These are phyloP conservation scores for Galago senegalensis DNA, from an alignment of 2,797 vertebrate genomes.

Conservation along the genomic window DNA sequence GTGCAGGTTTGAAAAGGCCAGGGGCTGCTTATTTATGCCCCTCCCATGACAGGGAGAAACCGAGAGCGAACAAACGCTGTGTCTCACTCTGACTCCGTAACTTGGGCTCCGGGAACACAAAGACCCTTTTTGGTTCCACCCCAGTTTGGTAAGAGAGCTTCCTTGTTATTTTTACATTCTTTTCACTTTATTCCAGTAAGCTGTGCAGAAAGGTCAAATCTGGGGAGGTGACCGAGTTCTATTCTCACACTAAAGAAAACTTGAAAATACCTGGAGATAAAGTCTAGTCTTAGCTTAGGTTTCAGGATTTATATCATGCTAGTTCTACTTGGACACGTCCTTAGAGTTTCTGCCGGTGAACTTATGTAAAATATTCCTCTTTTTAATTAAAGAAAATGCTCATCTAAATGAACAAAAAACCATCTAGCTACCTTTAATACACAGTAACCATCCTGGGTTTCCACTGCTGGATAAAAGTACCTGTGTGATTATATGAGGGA, in stretches of 20 bases:
- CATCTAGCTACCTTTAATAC: not conserved
- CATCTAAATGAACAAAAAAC: not conserved
- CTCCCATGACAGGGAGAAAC: not conserved
- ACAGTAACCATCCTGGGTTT: slow-evolving; percentile 36
- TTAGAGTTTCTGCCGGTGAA: slow-evolving; percentile 38
- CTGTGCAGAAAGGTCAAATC: slow-evolving; percentile 65
- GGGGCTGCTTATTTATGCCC: slow-evolving; percentile 69
- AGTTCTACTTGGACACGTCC: slow-evolving; percentile 35
- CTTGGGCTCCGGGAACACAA: not conserved
- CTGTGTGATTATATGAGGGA: not conserved
- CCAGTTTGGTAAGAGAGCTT: slow-evolving; percentile 27
- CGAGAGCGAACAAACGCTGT: not conserved
- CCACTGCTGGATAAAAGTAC: not conserved
- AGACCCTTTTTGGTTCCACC: not conserved
- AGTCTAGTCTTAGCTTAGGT: slow-evolving; percentile 59
- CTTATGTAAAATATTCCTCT: not conserved
- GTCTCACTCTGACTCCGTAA: slow-evolving; percentile 57
- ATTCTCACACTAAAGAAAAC: slow-evolving; percentile 63
- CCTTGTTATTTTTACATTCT: slow-evolving; percentile 64
- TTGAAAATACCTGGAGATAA: slow-evolving; percentile 60
- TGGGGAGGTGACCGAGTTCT: slow-evolving; percentile 45
- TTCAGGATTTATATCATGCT: slow-evolving; percentile 55
- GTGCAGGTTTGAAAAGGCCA: slow-evolving; percentile 69
- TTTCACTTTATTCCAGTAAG: slow-evolving; percentile 65
- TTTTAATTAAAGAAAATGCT: not conserved